phyloP scores from a whole-genome alignment of 2,888 invertebrate genomes.

The Xylota segnis region DNA sequence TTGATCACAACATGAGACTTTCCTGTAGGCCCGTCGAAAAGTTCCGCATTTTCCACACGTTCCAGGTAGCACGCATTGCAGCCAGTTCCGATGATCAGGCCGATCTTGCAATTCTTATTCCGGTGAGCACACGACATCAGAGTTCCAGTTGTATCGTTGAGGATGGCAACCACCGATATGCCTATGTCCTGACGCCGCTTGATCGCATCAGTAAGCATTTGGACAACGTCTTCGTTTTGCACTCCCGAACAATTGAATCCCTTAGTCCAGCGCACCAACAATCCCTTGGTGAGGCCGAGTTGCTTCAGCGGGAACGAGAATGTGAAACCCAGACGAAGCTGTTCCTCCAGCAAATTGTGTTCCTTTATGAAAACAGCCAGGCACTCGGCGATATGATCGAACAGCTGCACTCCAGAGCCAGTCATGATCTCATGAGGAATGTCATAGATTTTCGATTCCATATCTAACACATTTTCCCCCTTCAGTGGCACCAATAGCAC shows the following conservation, averaged over 20 bases:
- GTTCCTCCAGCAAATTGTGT: constrained; percentile 89
- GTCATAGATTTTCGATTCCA: constrained; percentile 98
- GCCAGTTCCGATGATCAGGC: constrained; percentile 92
- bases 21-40: constrained; percentile 88
- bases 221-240: constrained; percentile 95
- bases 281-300: constrained; percentile 92
- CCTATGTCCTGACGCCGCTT: constrained; percentile 91
- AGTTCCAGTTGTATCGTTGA: constrained; percentile 97
- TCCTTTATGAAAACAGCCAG: constrained; percentile 94
- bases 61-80: constrained; percentile 98
- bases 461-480: constrained; percentile 92
- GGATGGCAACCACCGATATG: constrained; percentile 94
- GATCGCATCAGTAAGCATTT: constrained; percentile 93
- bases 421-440: constrained; percentile 97
- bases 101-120: constrained; percentile 91
- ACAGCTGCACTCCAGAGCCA: constrained; percentile 93
- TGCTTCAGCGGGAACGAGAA: constrained; percentile 97
- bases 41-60: constrained; percentile 91
- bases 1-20: constrained; percentile 93
- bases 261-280: constrained; percentile 96
- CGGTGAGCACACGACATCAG: constrained; percentile 96
- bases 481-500: constrained; percentile 94
- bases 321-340: constrained; percentile 96
- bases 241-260: constrained; percentile 97
- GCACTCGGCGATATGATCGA: constrained; percentile 98